phyloP scores from a whole-genome alignment of 2,888 invertebrate species.

The Octonoba sinensis region DNA sequence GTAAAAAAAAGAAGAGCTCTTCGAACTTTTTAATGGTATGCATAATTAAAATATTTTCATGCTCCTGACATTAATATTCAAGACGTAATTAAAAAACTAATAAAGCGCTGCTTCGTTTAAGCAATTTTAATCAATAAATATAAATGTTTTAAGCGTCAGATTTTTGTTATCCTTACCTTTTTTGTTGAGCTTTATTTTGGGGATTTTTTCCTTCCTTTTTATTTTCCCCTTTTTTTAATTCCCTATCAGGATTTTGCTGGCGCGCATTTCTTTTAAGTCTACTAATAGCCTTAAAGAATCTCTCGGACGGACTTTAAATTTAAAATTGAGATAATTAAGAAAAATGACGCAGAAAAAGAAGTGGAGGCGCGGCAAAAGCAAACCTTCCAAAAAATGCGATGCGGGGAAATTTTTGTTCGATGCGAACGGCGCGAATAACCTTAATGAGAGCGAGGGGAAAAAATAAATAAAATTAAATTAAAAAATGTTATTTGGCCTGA shows the following conservation, averaged over 20 bases:
- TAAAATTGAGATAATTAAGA: constrained; percentile 64
- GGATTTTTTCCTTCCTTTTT: constrained; percentile 31
- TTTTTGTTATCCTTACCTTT: constrained; percentile 59
- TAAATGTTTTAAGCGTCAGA: constrained; percentile 64
- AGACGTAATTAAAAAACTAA: constrained; percentile 64
- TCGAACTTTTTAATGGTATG: constrained; percentile 64
- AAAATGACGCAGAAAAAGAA: constrained; percentile 53
- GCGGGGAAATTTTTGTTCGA: constrained; percentile 55
- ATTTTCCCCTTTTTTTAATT: constrained; percentile 4
- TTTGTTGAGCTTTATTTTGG: constrained; percentile 24
- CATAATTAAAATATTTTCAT: constrained; percentile 64
- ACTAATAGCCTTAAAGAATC: constrained; percentile 64
- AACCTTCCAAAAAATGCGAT: constrained; percentile 58
- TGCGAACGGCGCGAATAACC: constrained; percentile 50
- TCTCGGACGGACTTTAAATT: constrained; percentile 52
- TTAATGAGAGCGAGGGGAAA: constrained; percentile 44
- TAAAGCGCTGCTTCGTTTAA: constrained; percentile 62
- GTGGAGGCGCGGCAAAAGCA: constrained; percentile 12
- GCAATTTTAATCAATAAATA: constrained; percentile 64
- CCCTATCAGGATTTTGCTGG: constrained; percentile 4
- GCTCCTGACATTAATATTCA: constrained; percentile 63
- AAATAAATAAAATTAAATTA: constrained; percentile 27
- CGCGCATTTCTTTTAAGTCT: constrained; percentile 53
- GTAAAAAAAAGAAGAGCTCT: constrained; percentile 48
- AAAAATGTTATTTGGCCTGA: constrained; percentile 9